Evolutionary conservation across 2,888 invertebrate species (phyloP).

Genomic region (Cephus sareptanus): DNA sequence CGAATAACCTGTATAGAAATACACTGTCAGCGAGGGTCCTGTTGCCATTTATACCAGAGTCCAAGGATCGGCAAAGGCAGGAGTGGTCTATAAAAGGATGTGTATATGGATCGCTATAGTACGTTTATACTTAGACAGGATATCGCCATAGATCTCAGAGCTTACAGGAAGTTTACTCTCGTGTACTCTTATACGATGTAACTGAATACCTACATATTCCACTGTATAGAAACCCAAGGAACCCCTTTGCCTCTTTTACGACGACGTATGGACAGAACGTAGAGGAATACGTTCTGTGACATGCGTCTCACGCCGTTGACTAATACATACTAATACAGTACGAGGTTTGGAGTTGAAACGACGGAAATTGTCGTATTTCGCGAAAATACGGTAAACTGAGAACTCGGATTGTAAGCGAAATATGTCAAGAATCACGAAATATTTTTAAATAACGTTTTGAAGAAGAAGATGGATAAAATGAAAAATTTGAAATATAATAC

Average conservation of each 20-base stretch:
- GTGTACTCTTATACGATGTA: neutral
- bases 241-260: constrained; percentile 6
- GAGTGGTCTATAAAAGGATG: constrained; percentile 20
- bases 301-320: constrained; percentile 5
- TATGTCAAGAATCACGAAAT: too few species aligned
- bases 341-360: neutral
- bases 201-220: neutral
- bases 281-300: constrained; percentile 2
- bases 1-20: neutral
- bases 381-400: too few species aligned
- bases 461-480: too few species aligned
- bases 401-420: too few species aligned
- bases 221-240: neutral
- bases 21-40: neutral
- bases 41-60: neutral
- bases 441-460: too few species aligned
- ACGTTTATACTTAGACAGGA: neutral
- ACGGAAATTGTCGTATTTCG: neutral
- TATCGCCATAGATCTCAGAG: constrained; percentile 10
- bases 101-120: neutral
- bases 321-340: constrained; percentile 14
- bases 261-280: constrained; percentile 15
- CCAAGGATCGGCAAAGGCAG: constrained; percentile 16
- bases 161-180: constrained; percentile 20
- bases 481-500: too few species aligned